Conservation (phyloP, 2,888 invertebrate genomes). For the Macrophya annulata region DNA sequence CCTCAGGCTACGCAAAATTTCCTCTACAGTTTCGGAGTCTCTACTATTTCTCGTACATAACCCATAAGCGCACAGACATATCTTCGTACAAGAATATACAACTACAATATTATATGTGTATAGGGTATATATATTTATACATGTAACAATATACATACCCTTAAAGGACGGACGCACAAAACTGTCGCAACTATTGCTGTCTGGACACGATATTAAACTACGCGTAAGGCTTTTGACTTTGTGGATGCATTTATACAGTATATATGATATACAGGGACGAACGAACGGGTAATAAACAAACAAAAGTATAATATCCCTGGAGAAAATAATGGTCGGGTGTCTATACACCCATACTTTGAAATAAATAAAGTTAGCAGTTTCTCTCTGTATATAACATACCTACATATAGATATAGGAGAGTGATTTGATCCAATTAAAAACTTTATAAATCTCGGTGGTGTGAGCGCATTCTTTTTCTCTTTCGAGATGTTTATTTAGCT, state of each 20-base stretch:
- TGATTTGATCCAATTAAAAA: conserved; percentile 53
- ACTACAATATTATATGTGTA: neutral
- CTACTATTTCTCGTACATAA: conserved; percentile 38
- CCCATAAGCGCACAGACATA: neutral
- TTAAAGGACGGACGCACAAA: conserved; percentile 41
- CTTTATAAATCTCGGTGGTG: conserved; percentile 41
- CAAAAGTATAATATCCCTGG: conserved; percentile 24
- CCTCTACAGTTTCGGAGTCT: conserved; percentile 54
- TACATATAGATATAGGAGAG: neutral
- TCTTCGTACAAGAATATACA: neutral
- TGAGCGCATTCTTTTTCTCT: conserved; percentile 13
- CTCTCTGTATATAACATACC: neutral
- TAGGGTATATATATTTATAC: neutral
- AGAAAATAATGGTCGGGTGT: conserved; percentile 19
- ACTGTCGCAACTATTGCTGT: conserved; percentile 4
- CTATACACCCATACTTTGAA: conserved; percentile 22
- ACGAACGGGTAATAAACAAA: conserved; percentile 31
- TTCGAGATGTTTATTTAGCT: conserved; percentile 13
- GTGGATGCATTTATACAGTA: neutral
- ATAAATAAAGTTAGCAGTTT: conserved; percentile 45
- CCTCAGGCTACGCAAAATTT: conserved; percentile 64
- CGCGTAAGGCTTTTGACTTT: conserved; percentile 19
- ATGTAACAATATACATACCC: neutral
- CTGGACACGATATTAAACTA: conserved; percentile 15
- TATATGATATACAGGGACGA: neutral